phyloP scores from a whole-genome alignment of 2,797 vertebrate species.

The Phrynocephalus forsythii region DNA sequence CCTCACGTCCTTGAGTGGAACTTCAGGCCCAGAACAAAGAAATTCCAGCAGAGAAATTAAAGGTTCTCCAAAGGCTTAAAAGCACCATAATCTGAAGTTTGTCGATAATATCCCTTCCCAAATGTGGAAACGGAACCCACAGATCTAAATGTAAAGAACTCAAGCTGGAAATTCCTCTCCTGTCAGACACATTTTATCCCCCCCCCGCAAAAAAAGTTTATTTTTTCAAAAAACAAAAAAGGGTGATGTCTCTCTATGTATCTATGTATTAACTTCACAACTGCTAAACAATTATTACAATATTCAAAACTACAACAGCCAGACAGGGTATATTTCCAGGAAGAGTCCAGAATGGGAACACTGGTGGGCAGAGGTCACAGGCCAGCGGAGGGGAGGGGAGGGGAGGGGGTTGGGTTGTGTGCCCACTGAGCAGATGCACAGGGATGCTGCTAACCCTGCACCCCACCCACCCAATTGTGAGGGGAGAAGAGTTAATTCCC shows the following conservation, averaged over 20 bases:
- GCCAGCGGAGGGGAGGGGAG: background rate
- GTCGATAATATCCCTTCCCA: background rate
- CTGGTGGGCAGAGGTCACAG: constrained; percentile 5
- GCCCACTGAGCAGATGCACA: background rate
- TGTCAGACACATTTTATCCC: constrained; percentile 49
- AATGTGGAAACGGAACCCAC: background rate
- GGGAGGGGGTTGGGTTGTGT: no score
- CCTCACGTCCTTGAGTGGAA: no score
- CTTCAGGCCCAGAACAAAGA: no score
- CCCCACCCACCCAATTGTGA: background rate
- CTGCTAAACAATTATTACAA: constrained; percentile 49
- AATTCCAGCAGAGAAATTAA: background rate
- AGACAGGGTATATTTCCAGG: constrained; percentile 16
- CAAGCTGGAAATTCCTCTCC: background rate
- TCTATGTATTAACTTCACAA: constrained; percentile 51
- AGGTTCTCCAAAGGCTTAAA: background rate
- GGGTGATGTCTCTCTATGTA: background rate
- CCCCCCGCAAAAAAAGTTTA: background rate
- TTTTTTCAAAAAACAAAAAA: background rate
- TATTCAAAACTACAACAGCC: constrained; percentile 59
- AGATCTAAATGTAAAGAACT: background rate
- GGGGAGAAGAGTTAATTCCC: no score
- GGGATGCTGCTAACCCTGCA: no score
- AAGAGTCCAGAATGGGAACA: background rate
- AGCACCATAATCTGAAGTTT: background rate